Conservation (phyloP, 2,888 invertebrate genomes). For the Gortyna flavago region DNA sequence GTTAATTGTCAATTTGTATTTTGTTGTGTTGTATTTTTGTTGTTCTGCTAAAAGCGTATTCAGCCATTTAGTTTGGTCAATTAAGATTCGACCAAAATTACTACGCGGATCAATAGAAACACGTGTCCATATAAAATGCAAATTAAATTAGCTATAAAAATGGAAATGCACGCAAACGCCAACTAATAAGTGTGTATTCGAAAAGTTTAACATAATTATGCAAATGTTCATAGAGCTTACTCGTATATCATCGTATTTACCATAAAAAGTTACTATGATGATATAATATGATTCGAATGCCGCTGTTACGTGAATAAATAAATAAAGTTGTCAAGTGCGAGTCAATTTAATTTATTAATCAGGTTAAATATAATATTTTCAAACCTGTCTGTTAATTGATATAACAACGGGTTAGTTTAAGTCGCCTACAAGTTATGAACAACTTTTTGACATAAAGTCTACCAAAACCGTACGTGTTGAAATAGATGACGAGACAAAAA, state of each 20-base stretch:
- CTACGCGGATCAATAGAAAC: constrained; percentile 37
- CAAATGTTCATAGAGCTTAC: constrained; percentile 38
- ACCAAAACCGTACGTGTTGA: neutral
- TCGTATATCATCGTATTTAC: constrained; percentile 37
- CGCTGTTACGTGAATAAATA: constrained; percentile 11
- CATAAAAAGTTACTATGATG: constrained; percentile 29
- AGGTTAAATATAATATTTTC: neutral
- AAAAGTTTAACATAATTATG: constrained; percentile 52
- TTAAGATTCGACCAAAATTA: constrained; percentile 16
- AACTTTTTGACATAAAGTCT: neutral
- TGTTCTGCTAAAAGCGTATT: neutral
- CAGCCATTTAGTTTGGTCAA: constrained; percentile 13
- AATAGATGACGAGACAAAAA: neutral
- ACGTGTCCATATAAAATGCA: constrained; percentile 27
- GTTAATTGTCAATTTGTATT: too few relatives aligned
- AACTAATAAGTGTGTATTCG: constrained; percentile 38
- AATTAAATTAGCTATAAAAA: constrained; percentile 55
- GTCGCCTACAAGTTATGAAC: neutral
- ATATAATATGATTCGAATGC: constrained; percentile 17
- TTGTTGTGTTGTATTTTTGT: too few relatives aligned
- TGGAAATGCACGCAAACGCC: constrained; percentile 36
- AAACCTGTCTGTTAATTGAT: neutral
- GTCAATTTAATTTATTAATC: neutral
- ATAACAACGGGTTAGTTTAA: neutral
- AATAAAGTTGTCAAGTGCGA: constrained; percentile 21